These are phyloP conservation scores for Phyllostomus discolor DNA, from an alignment of 2,113 vertebrate species.

Conservation along the genomic window DNA sequence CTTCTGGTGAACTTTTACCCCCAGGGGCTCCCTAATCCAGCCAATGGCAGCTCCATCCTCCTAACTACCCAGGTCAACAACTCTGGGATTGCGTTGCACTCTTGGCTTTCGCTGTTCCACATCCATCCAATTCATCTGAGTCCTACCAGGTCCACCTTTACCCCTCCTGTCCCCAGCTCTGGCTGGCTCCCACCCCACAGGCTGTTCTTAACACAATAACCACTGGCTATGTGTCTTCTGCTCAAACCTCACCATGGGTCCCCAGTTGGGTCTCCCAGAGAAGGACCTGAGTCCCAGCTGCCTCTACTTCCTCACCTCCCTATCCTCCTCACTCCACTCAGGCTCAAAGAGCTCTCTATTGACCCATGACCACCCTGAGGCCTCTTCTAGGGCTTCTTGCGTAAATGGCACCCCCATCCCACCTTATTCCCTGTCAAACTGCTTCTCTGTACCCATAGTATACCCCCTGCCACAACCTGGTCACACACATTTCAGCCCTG, in stretches of 20 bases:
- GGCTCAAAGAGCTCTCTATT: neutral
- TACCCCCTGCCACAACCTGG: neutral
- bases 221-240: neutral
- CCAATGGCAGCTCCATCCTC: neutral
- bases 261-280: neutral
- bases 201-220: neutral
- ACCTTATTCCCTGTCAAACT: neutral
- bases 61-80: neutral
- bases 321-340: too few species aligned
- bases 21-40: neutral
- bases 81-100: neutral
- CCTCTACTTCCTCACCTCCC: neutral
- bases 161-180: neutral
- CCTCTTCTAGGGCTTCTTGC: neutral
- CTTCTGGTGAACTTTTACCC: neutral
- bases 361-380: neutral
- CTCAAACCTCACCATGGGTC: neutral
- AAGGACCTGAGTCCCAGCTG: neutral
- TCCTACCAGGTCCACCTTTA: neutral
- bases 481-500: neutral
- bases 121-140: neutral
- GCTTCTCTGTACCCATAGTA: neutral
- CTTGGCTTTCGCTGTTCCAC: neutral
- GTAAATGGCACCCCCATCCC: neutral
- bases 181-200: neutral